Percentiles rank a stretch among this genome's conserved stretches.
Conservation (phyloP, 2,113 vertebrate genomes). For the Pterocles orientalis region DNA sequence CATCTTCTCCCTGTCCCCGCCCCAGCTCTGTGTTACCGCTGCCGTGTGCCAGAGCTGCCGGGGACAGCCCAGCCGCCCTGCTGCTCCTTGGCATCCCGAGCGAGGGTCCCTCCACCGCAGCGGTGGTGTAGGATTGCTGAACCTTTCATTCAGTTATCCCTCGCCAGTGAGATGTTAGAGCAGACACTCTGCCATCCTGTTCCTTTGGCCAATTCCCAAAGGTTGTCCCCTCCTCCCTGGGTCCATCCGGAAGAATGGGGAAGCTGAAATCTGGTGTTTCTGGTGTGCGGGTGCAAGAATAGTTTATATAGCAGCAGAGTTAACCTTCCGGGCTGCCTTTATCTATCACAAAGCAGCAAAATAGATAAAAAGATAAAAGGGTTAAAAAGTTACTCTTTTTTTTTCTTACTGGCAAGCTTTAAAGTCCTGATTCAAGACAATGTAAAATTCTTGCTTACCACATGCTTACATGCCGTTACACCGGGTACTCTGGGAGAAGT, state of each 20-base stretch:
- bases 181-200: not conserved
- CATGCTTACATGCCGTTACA: not conserved
- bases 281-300: not conserved
- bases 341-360: not conserved
- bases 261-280: not conserved
- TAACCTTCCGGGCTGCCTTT: not conserved
- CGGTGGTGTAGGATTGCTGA: not conserved
- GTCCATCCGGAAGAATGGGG: not conserved
- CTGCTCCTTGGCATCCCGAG: not conserved
- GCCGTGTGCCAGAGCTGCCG: not conserved
- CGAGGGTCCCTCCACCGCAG: not conserved
- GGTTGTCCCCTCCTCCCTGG: not conserved
- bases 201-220: not conserved
- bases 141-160: not conserved
- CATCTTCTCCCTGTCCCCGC: not conserved
- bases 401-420: not conserved
- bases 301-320: not conserved
- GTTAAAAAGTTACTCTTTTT: not conserved
- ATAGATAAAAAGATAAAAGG: not conserved
- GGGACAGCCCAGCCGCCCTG: not conserved
- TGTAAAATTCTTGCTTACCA: not conserved
- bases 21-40: not conserved
- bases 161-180: fast-evolving
- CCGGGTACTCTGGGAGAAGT: not conserved
- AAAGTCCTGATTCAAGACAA: not conserved